A percentile compares a stretch with the other conserved stretches of the same genome.
Conservation (phyloP, 2,113 vertebrate genomes). For the Rousettus leschenaultii region DNA sequence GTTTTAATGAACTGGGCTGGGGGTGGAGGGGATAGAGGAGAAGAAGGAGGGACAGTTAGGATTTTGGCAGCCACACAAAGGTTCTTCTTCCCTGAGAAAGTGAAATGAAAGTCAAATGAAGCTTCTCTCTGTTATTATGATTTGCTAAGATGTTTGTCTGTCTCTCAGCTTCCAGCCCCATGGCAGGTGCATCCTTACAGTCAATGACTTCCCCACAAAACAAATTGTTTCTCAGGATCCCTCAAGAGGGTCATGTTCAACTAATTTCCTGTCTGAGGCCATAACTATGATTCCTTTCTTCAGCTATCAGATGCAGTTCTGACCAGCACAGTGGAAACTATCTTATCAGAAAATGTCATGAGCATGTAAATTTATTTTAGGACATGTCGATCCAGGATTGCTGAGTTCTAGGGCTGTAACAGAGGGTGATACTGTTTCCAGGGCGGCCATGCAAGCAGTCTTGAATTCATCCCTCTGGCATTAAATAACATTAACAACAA, state of each 20-base stretch:
- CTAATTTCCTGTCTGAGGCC: neutral
- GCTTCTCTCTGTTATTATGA: neutral
- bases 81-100: slow-evolving; percentile 55
- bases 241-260: neutral
- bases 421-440: neutral
- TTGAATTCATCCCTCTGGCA: slow-evolving; percentile 14
- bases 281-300: slow-evolving; percentile 26
- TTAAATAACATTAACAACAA: neutral
- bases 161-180: neutral
- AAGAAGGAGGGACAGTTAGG: slow-evolving; percentile 28
- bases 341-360: neutral
- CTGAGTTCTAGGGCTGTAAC: neutral
- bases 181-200: slow-evolving; percentile 28
- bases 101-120: slow-evolving; percentile 49
- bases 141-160: neutral
- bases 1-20: slow-evolving; percentile 30
- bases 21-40: neutral
- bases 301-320: neutral
- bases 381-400: neutral
- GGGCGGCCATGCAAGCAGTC: neutral
- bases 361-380: neutral
- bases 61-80: slow-evolving; percentile 44
- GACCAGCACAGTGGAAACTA: neutral
- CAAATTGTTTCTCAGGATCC: slow-evolving; percentile 24
- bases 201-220: neutral